These are phyloP conservation scores for Thelaira solivaga DNA, from an alignment of 2,888 invertebrate species.

Conservation along the genomic window DNA sequence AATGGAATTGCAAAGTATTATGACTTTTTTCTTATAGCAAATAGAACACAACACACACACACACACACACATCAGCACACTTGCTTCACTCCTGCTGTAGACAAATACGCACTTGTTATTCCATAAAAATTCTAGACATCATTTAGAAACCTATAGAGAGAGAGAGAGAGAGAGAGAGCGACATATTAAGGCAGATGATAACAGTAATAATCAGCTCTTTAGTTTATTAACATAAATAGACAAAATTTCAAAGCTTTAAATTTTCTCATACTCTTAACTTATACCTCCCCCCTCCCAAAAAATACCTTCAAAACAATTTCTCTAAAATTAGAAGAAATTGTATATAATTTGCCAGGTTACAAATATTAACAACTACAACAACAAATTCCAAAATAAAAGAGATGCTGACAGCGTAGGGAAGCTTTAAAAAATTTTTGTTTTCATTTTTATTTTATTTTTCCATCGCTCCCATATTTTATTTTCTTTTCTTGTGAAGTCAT, in stretches of 20 bases:
- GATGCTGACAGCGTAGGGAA: not conserved
- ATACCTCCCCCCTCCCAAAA: too few species aligned
- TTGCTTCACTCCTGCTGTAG: not conserved
- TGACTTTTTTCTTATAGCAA: slow-evolving; percentile 45
- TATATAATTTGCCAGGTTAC: slow-evolving; percentile 33
- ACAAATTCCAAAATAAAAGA: not conserved
- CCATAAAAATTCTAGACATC: not conserved
- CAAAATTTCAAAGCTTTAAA: slow-evolving; percentile 7
- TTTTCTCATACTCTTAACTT: not conserved
- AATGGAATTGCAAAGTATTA: slow-evolving; percentile 45
- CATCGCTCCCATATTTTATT: slow-evolving; percentile 58
- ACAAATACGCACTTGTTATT: too few species aligned
- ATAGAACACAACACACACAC: not conserved
- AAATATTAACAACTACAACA: slow-evolving; percentile 11
- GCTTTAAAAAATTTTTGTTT: not conserved
- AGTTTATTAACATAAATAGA: slow-evolving; percentile 56
- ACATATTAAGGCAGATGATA: slow-evolving; percentile 17
- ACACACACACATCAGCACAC: too few species aligned
- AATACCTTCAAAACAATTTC: slow-evolving; percentile 38
- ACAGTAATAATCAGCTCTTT: slow-evolving; percentile 54
- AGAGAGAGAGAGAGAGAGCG: too few species aligned
- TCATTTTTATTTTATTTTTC: slow-evolving; percentile 16
- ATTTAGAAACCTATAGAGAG: not conserved
- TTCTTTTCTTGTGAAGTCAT: slow-evolving; percentile 60
- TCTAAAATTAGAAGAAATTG: slow-evolving; percentile 14